Conservation (phyloP, 2,888 invertebrate species). For the Colostygia pectinataria region DNA sequence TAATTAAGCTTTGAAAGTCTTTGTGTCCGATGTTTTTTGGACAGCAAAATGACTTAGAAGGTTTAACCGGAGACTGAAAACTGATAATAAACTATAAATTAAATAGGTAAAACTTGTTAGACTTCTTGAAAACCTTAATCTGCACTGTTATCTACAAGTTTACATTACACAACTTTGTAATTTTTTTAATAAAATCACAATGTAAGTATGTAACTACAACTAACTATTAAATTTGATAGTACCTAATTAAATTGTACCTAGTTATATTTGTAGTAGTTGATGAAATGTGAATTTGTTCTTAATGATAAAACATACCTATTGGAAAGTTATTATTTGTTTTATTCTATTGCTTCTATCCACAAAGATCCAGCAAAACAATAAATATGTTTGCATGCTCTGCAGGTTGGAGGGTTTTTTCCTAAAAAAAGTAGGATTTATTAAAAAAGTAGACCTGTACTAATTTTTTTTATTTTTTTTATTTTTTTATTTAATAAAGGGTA, state of each 20-base stretch:
- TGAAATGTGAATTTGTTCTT: slow-evolving; percentile 43
- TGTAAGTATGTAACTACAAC: slow-evolving; percentile 57
- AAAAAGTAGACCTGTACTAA: no score
- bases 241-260: slow-evolving; percentile 17
- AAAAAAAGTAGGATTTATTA: no score
- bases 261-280: slow-evolving; percentile 32
- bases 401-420: no score
- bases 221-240: slow-evolving; percentile 13
- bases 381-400: no score
- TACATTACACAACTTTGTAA: slow-evolving; percentile 59
- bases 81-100: slow-evolving; percentile 24
- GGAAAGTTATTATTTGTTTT: slow-evolving; percentile 31
- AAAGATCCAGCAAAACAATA: no score
- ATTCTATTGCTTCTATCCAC: slow-evolving; percentile 7
- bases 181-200: slow-evolving; percentile 72
- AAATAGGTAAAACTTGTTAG: background rate
- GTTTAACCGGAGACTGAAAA: slow-evolving; percentile 55
- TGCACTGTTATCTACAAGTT: slow-evolving; percentile 16
- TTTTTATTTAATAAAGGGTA: no score
- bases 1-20: slow-evolving; percentile 51
- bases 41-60: slow-evolving; percentile 64
- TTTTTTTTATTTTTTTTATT: no score
- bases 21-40: slow-evolving; percentile 71
- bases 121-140: no score
- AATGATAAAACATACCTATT: slow-evolving; percentile 37